Evolutionary conservation across 1,140 invertebrate species (phyloP), one percentile per base, ranked within the genome.

Genomic region (Tetramorium simillimum): DNA sequence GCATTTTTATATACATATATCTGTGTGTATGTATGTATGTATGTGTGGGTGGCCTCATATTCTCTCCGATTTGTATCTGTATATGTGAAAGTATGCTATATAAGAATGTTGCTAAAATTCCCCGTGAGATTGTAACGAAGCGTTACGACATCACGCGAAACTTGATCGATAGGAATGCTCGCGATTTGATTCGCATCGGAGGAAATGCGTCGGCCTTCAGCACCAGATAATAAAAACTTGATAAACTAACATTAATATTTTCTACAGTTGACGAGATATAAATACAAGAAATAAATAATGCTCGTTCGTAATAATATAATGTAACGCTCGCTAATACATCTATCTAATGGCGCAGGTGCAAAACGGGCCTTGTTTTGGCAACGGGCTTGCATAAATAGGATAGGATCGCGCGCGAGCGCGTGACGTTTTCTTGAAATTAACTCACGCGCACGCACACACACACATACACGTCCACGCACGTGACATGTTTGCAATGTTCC

Each of bases 221-320:
- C 88, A 90, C 85, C 88, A 90, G 88, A 81, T 80, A 80, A 85
- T 80, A 5, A 53, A 90, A 90, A 86, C 85, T 75, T 89, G 46
- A 70, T 89, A 89, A 85, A 87, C 89, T 73, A 85, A 75, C 72
- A 72, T 89, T 87, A 75, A 87, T 56, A 85, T 81, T 87, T 82
- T 62, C 86, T 89, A 89, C 62, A n/a, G 46, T 87, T 89, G 86
- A 90, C 88, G 65, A 84, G 73, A 87, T 90, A 89, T 90, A 90
- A 90, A 90, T 90, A 90, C 75, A 69, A 89, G 88, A 90, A 90
- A 90, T 90, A 89, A 89, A 90, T 90, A 90, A 89, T 89, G 75
- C 40, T 89, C 88, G 73, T 90, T 89, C 63, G 43, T 87, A 90
- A 90, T 28, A 28, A 28, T n/a, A n/a, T n/a, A n/a, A n/a, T n/a